These are phyloP conservation scores for Cassiopea xamachana DNA, from an alignment of 30 jellyfish, hydroid and myxozoan genomes.

Conservation along the genomic window DNA sequence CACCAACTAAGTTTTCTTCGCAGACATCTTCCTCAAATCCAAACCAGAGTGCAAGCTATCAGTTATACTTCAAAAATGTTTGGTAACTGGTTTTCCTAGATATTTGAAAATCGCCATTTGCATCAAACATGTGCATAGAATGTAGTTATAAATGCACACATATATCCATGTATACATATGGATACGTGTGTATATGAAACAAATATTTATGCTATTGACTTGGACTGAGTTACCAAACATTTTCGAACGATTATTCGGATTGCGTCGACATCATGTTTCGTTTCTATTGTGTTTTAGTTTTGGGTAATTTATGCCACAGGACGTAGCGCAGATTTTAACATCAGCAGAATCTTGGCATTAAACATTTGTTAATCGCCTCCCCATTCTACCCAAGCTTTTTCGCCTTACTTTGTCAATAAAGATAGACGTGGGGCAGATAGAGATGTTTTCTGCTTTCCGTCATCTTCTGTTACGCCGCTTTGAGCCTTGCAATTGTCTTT, in stretches of 20 bases:
- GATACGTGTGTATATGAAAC: too few species aligned
- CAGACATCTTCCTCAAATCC: neutral
- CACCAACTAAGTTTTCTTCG: neutral
- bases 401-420: too few species aligned
- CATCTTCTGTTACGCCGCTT: too few species aligned
- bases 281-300: conserved; percentile 45
- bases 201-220: too few species aligned
- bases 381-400: neutral
- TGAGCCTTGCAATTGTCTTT: too few species aligned
- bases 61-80: neutral
- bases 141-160: too few species aligned
- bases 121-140: too few species aligned
- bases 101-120: neutral
- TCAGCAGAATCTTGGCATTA: neutral
- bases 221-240: conserved; percentile 3
- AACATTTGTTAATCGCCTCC: neutral
- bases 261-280: conserved; percentile 16
- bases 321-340: conserved; percentile 21
- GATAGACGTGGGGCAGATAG: too few species aligned
- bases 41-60: neutral
- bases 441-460: too few species aligned
- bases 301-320: conserved; percentile 14
- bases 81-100: neutral
- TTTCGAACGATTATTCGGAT: conserved; percentile 2
- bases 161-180: too few species aligned